Evolutionary conservation across 2,888 invertebrate genomes (phyloP).

Genomic region (Hydraecia micacea): DNA sequence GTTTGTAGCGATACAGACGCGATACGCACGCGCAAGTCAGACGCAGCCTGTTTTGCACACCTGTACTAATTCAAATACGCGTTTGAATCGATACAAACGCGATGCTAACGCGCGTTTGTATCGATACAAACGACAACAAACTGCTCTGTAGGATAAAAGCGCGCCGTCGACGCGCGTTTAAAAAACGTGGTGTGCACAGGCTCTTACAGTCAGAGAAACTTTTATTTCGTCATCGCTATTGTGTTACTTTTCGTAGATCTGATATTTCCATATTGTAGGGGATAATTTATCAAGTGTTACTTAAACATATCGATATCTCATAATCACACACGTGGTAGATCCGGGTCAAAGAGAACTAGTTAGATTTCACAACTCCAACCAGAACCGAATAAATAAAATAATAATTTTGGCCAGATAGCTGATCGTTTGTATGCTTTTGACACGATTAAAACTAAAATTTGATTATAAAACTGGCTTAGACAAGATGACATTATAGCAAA

Average conservation of each 20-base stretch:
- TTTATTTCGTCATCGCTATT: slow-evolving; percentile 25
- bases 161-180: no score
- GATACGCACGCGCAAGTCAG: no score
- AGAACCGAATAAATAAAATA: slow-evolving; percentile 65
- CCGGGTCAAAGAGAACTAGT: slow-evolving; percentile 86
- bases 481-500: slow-evolving; percentile 40
- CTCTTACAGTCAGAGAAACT: slow-evolving; percentile 9
- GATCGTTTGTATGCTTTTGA: slow-evolving; percentile 56
- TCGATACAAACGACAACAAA: no score
- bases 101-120: no score
- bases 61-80: no score
- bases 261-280: slow-evolving; percentile 23
- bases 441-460: slow-evolving; percentile 66
- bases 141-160: no score
- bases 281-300: slow-evolving; percentile 36
- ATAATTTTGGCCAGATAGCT: slow-evolving; percentile 60
- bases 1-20: no score
- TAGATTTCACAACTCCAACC: slow-evolving; percentile 74
- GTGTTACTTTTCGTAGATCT: slow-evolving; percentile 11
- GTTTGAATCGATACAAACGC: no score
- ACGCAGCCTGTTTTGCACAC: no score
- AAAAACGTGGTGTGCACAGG: no score
- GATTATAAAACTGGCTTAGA: slow-evolving; percentile 48
- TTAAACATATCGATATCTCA: slow-evolving; percentile 38
- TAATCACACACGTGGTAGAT: slow-evolving; percentile 78